Base-by-base conservation (phyloP, 1,140 invertebrate genomes). In the Hyles euphorbiae region DNA sequence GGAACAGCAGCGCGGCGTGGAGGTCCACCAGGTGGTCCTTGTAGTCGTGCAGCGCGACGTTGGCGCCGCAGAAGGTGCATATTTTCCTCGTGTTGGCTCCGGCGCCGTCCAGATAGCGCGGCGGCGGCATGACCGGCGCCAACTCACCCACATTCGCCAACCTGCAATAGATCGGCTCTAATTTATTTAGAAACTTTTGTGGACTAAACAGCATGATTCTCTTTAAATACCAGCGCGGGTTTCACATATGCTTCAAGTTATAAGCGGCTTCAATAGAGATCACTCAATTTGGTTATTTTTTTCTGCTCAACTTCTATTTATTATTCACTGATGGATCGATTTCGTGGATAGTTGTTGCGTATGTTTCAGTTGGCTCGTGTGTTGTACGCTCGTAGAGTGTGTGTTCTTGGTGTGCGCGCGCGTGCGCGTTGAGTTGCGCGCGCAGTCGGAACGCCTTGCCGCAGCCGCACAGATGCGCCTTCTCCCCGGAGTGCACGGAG, bases 401-500 rank as follows among this genome's bases (percentile, higher is more conserved):
- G 34, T 44, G 34, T 34, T 53, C 49, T 51, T 53, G 56, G 60
- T 74, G 73, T 11, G 53, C 53, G n/a, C 67, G 63, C 5, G 64
- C 49, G 60, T 83, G 83, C 0, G 49, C 47, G 33, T 56, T 77
- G 53, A 85, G 79, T 58, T 84, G 83, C n/a, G 53, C 63, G 2
- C 68, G 63, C 33, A 83, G 64, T 0, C 84, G 56, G 64, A 82
- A 85, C 3, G 76, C 60, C 22, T 61, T 68, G 5, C 81, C 78
- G 61, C 83, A 87, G 5, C 9, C 11, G 56, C 81, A 82, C 9
- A 12, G 22, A 61, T 82, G 72, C 9, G 72, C 56, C 33, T 61
- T 63, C 59, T 78, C 78, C 0, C 80, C 80, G 0, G 77, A 74
- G 65, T 87, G 81, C 22, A 83, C 77, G 3, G 67, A 65, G 2